Conservation (phyloP, 2,113 vertebrate species). For the Halichoerus grypus region DNA sequence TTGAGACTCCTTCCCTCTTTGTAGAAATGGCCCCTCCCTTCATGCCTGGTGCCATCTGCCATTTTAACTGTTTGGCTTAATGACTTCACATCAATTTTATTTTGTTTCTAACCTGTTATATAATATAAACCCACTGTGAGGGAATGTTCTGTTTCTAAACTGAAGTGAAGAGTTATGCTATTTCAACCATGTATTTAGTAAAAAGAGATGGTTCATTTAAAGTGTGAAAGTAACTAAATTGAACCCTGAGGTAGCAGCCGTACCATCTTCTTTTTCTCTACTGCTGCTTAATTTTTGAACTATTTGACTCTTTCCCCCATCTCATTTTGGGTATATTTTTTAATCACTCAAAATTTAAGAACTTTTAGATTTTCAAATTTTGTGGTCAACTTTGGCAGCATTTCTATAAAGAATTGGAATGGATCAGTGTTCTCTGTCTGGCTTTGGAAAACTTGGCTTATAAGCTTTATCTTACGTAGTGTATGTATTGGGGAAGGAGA, state of each 20-base stretch:
- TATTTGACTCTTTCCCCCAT: background rate
- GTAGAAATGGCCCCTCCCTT: slow-evolving; percentile 21
- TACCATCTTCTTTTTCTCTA: background rate
- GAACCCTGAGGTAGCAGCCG: background rate
- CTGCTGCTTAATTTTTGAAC: background rate
- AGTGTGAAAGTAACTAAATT: slow-evolving; percentile 78
- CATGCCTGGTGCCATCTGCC: slow-evolving; percentile 68
- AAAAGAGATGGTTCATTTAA: slow-evolving; percentile 68
- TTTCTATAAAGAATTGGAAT: background rate
- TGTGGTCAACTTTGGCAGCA: background rate
- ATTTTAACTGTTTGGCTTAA: slow-evolving; percentile 84
- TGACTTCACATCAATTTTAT: slow-evolving; percentile 74
- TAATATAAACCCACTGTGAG: slow-evolving; percentile 74
- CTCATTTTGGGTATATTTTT: background rate
- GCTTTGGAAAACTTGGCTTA: background rate
- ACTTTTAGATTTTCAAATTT: background rate
- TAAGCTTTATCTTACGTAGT: background rate
- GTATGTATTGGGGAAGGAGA: background rate
- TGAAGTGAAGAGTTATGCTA: slow-evolving; percentile 69
- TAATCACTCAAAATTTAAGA: background rate
- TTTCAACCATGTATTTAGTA: slow-evolving; percentile 72
- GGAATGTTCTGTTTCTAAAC: slow-evolving; percentile 79
- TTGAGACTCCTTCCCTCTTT: background rate
- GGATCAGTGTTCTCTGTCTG: background rate
- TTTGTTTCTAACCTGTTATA: slow-evolving; percentile 79